Conservation (phyloP, 1,140 invertebrate genomes). For the Zaprionus capensis region DNA sequence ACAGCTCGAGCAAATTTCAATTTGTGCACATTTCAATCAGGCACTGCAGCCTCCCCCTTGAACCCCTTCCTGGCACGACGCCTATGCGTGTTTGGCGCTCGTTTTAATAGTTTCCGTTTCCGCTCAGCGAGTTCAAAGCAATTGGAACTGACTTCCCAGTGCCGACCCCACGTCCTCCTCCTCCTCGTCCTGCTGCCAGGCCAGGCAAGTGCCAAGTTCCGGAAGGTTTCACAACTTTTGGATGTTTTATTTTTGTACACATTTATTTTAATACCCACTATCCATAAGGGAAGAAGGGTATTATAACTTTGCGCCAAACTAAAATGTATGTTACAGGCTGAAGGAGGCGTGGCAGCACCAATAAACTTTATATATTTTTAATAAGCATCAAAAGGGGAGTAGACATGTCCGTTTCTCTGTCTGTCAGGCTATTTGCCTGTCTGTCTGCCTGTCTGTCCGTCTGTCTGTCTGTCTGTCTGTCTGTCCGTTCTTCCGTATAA, state of each 20-base stretch:
- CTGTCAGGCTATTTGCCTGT: too few species aligned
- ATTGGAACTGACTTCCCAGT: slow-evolving; percentile 67
- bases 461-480: too few species aligned
- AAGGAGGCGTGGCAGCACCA: too few species aligned
- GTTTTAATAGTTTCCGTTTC: slow-evolving; percentile 82
- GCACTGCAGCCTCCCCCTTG: slow-evolving; percentile 43
- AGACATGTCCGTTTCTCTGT: too few species aligned
- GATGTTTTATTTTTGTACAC: slow-evolving; percentile 11
- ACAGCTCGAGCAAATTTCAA: slow-evolving; percentile 69
- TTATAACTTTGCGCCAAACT: background rate
- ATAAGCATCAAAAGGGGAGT: too few species aligned
- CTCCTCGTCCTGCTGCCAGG: background rate
- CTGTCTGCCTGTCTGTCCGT: too few species aligned
- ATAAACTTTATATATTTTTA: too few species aligned
- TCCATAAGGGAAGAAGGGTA: background rate
- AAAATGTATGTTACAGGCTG: background rate
- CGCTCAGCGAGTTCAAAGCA: slow-evolving; percentile 77
- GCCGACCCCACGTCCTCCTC: background rate
- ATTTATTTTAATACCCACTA: background rate
- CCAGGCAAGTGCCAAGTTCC: slow-evolving; percentile 71
- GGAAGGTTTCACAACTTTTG: slow-evolving; percentile 12
- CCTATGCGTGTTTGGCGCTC: slow-evolving; percentile 67
- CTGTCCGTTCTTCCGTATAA: too few species aligned
- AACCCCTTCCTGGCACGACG: background rate
- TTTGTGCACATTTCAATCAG: slow-evolving; percentile 81